Base-by-base conservation (phyloP, 2,888 invertebrate genomes). In the Lepas anatifera region DNA sequence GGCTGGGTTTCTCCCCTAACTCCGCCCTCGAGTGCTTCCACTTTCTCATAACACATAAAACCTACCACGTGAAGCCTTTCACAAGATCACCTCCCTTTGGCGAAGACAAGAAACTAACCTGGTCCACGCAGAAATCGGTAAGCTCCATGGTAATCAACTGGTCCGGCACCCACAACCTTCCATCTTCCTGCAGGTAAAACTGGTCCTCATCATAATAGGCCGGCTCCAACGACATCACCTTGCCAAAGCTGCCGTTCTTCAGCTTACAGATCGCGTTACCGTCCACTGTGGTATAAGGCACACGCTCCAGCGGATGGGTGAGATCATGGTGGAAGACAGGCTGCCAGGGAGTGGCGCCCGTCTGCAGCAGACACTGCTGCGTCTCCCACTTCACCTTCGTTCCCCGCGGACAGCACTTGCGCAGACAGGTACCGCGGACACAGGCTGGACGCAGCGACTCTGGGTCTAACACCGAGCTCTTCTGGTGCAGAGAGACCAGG, bases 121-220 rank as follows among this genome's bases (percentile, higher is more conserved):
- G 79, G 76, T 87, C 86, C 83, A 86, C 84, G 75, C 86, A 87
- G 76, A 84, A 87, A 6, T 52, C 37, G 13, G 68, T 63, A 11
- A 73, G 32, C 6, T 68, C 70, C 67, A 70, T 69, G 16, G 37
- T 13, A 3, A 39, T 63, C 18, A 50, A 7, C 70, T 72, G 72
- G n/a, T 32, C 52, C 0, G 85, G 85, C 25, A 82, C 82, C 74
- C 83, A 84, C 64, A 87, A 79, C 0, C 85, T 84, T 29, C 87
- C 87, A 74, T 86, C 86, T 37, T 81, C 76, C 73, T 86, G 77
- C 46, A 87, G 81, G 76, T 84, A 84, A 76, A 85, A 84, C 73
- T 83, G 83, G 72, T 86, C 86, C 39, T 80, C 78, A 71, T 78
- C 79, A 66, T 78, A 77, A 71, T 79, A 76, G 18, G 81, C 79